Percentiles rank a stretch among this genome's conserved stretches.
phyloP scores from a whole-genome alignment of 2,113 vertebrate genomes.

The Pterophyllum scalare region DNA sequence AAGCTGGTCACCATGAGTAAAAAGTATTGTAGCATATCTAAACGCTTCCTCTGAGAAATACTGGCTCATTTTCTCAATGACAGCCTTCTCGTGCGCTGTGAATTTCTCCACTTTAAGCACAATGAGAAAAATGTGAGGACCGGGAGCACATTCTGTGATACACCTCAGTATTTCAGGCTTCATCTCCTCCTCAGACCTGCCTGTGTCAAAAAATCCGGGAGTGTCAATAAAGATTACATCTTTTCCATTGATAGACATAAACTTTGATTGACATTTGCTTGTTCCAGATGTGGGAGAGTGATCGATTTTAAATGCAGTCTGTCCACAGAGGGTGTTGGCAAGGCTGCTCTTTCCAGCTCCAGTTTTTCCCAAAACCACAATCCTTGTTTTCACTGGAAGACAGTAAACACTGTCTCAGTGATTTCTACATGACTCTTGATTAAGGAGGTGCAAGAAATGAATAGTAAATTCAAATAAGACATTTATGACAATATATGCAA shows the following conservation, averaged over 20 bases:
- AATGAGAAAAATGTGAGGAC: slow-evolving; percentile 53
- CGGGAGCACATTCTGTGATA: slow-evolving; percentile 22
- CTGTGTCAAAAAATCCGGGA: slow-evolving; percentile 31
- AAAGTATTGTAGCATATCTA: slow-evolving; percentile 26
- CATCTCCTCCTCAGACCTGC: accelerated
- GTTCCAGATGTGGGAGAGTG: background rate
- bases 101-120: slow-evolving; percentile 8
- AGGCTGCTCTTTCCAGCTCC: slow-evolving; percentile 59
- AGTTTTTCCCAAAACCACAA: slow-evolving; percentile 31
- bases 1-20: slow-evolving; percentile 48
- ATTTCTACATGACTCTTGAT: too few species aligned
- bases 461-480: background rate
- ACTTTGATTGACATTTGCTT: background rate
- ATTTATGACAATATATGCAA: too few species aligned
- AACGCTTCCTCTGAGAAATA: background rate
- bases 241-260: background rate
- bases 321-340: slow-evolving; percentile 23
- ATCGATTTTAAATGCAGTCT: background rate
- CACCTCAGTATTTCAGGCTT: background rate
- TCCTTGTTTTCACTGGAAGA: accelerated
- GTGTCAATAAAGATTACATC: slow-evolving; percentile 28
- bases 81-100: background rate
- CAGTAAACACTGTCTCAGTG: background rate
- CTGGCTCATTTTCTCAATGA: accelerated
- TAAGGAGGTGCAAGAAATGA: background rate